Conservation (phyloP, 2,888 invertebrate species). For the Anarsia innoxiella region DNA sequence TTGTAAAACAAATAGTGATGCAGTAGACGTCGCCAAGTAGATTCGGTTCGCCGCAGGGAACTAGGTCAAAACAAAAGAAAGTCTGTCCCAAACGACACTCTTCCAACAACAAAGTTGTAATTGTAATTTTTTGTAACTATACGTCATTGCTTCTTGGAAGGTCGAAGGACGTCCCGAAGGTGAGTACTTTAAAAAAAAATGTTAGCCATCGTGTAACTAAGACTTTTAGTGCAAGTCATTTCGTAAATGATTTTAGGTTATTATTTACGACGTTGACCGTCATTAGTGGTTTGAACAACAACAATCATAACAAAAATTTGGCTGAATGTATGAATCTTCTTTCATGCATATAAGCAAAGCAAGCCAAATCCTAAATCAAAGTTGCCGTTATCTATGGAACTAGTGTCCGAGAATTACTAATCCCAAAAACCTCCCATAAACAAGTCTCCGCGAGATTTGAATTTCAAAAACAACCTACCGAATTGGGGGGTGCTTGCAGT, state of each 20-base stretch:
- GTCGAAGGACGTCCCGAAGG: constrained; percentile 45
- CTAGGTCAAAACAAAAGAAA: constrained; percentile 55
- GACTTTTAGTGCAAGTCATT: constrained; percentile 45
- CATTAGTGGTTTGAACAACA: constrained; percentile 33
- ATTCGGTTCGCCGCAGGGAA: constrained; percentile 50
- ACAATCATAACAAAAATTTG: no score
- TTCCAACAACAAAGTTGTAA: constrained; percentile 50
- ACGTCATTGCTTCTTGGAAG: constrained; percentile 58
- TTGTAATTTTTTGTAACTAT: constrained; percentile 43
- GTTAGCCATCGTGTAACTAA: constrained; percentile 38
- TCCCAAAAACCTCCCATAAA: background rate
- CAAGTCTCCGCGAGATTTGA: constrained; percentile 8
- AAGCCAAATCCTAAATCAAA: no score
- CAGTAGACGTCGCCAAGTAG: constrained; percentile 41
- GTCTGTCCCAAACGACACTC: constrained; percentile 37
- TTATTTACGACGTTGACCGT: constrained; percentile 24
- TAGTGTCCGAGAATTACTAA: no score
- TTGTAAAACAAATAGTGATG: constrained; percentile 33
- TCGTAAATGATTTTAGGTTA: constrained; percentile 34
- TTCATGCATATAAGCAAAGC: no score
- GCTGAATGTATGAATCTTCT: no score
- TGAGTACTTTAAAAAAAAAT: constrained; percentile 41
- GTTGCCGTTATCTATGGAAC: no score
- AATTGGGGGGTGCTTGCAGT: constrained; percentile 29
- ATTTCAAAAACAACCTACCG: constrained; percentile 18